phyloP scores from a whole-genome alignment of 2,888 invertebrate genomes.

The Ectemnius continuus region DNA sequence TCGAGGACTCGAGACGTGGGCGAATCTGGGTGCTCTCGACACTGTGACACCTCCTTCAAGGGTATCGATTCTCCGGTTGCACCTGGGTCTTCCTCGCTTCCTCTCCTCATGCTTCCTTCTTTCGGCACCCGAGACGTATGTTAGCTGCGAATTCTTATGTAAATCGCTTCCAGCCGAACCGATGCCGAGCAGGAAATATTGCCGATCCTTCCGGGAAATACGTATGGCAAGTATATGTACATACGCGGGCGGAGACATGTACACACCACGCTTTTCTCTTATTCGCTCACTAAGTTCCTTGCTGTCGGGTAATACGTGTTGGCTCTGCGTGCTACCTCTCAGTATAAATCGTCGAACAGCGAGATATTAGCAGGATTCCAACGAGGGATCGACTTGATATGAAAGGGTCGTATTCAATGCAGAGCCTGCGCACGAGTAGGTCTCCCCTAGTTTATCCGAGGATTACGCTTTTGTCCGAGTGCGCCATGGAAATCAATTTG shows the following conservation, averaged over 20 bases:
- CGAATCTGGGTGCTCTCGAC: slow-evolving; percentile 42
- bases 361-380: slow-evolving; percentile 36
- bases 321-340: slow-evolving; percentile 12
- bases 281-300: too few species aligned
- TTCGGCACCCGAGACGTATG: slow-evolving; percentile 10
- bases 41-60: slow-evolving; percentile 46
- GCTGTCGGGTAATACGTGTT: slow-evolving; percentile 32
- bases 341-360: slow-evolving; percentile 45
- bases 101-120: not conserved
- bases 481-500: slow-evolving; percentile 33
- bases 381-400: slow-evolving; percentile 17
- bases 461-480: slow-evolving; percentile 28
- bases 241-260: too few species aligned
- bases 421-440: not conserved
- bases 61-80: slow-evolving; percentile 48
- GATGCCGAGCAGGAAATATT: slow-evolving; percentile 33
- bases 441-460: slow-evolving; percentile 15
- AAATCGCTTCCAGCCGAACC: slow-evolving; percentile 39
- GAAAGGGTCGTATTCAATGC: slow-evolving; percentile 34
- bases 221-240: not conserved
- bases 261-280: too few species aligned
- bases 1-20: slow-evolving; percentile 45
- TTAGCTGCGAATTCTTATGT: slow-evolving; percentile 43
- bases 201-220: slow-evolving; percentile 28
- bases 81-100: slow-evolving; percentile 15